Percentiles rank a stretch among this genome's conserved stretches.
Conservation (phyloP, 2,888 invertebrate species). For the Pteria penguin region DNA sequence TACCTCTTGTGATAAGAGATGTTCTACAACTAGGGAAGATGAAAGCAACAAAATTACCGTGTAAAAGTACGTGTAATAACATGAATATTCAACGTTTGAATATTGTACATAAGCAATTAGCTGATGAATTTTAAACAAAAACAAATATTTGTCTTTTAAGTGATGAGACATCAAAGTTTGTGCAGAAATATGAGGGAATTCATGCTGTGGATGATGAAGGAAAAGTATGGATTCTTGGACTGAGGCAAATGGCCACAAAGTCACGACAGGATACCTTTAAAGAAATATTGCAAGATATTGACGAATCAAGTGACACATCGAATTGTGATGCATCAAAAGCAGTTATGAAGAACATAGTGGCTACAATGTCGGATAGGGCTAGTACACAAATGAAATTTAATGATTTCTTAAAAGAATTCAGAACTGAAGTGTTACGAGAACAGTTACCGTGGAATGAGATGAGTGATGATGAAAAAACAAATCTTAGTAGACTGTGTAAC, state of each 20-base stretch:
- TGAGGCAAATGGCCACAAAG: constrained; percentile 48
- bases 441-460: constrained; percentile 24
- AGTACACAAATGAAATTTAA: constrained; percentile 35
- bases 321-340: constrained; percentile 27
- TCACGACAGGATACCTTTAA: constrained; percentile 36
- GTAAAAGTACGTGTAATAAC: constrained; percentile 40
- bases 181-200: constrained; percentile 46
- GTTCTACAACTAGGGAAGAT: constrained; percentile 40
- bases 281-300: constrained; percentile 31
- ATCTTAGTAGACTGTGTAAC: constrained; percentile 18
- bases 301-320: constrained; percentile 11
- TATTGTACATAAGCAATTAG: constrained; percentile 44
- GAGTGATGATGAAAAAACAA: constrained; percentile 17
- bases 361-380: constrained; percentile 39
- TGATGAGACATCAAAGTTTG: constrained; percentile 48
- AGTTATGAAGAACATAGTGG: constrained; percentile 29
- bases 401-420: constrained; percentile 28
- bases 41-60: constrained; percentile 39
- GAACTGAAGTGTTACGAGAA: constrained; percentile 26
- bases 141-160: constrained; percentile 38
- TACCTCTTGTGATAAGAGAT: constrained; percentile 37
- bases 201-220: constrained; percentile 46
- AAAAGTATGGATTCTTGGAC: constrained; percentile 39
- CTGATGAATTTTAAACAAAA: constrained; percentile 39
- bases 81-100: constrained; percentile 43